Evolutionary conservation across 1,140 invertebrate species (phyloP), one percentile per base, ranked within the genome.

Genomic region (Armadillidium nasatum): DNA sequence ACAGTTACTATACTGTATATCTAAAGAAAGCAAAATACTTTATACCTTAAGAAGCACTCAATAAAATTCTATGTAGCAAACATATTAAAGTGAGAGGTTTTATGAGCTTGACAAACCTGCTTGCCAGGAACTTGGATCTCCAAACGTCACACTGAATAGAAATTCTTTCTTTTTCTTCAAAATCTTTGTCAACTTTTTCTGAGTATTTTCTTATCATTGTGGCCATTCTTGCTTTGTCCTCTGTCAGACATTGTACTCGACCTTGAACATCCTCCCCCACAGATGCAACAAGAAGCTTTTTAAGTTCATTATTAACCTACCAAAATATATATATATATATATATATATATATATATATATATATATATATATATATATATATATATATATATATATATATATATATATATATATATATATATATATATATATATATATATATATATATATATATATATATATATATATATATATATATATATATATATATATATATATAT

Each of bases 131-230:
- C 89, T 97, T 97, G 82, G 93, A 96, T 78, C 94, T 89, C 94
- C 94, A 97, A 74, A 97, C 93, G 87, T 97, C 94, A 85, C 94
- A 95, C 82, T 96, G 94, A 4, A 94, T 93, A 33, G 93, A 92
- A 23, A 97, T 85, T 88, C 92, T 94, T 84, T 97, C 95, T 4
- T 94, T 92, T 87, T 96, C 93, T 84, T 97, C 94, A 84, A 93
- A 92, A 85, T 95, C 94, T 0, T 92, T 91, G 69, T 90, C 91
- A 60, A 95, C 86, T 84, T 93, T 90, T 84, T 94, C 90, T 10
- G 92, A 91, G 67, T 93, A 95, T 82, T 91, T 92, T 0, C 94
- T 85, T 54, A 97, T 86, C 54, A 95, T 93, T 81, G 91, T 87
- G 0, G 94, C 92, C 80, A 97, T 87, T 82, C 94, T 91, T 69